phyloP scores from a whole-genome alignment of 2,888 invertebrate species.

The Polydrusus pterygomalis region DNA sequence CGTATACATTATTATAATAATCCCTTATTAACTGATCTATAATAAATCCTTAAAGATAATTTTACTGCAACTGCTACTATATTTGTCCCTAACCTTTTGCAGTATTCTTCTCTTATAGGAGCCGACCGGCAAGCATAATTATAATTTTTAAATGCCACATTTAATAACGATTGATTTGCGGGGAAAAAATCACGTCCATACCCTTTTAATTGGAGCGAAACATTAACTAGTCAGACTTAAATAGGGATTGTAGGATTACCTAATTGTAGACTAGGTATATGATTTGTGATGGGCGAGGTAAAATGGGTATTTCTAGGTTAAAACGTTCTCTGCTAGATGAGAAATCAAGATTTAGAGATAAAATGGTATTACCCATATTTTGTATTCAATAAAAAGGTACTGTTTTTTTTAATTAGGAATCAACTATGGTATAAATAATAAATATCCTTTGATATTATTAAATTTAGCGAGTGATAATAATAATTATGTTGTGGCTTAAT shows the following conservation, averaged over 20 bases:
- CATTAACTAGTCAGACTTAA: constrained; percentile 12
- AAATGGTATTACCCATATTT: too few relatives aligned
- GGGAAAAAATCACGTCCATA: constrained; percentile 30
- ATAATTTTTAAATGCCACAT: constrained; percentile 63
- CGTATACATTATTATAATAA: constrained; percentile 37
- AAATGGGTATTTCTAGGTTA: constrained; percentile 29
- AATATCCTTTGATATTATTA: too few relatives aligned
- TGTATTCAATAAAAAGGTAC: not conserved
- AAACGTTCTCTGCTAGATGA: constrained; percentile 3
- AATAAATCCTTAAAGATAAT: constrained; percentile 39
- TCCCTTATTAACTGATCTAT: constrained; percentile 41
- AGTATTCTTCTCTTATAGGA: constrained; percentile 36
- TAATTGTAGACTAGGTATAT: constrained; percentile 36
- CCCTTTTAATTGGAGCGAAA: constrained; percentile 46
- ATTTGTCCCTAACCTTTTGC: constrained; percentile 53
- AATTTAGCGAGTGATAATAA: too few relatives aligned
- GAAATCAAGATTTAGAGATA: too few relatives aligned
- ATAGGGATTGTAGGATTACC: constrained; percentile 31
- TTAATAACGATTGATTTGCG: constrained; percentile 55
- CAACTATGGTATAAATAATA: not conserved
- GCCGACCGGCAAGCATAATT: constrained; percentile 56
- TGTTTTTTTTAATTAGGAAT: too few relatives aligned
- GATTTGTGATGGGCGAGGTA: constrained; percentile 44
- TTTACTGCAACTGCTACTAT: constrained; percentile 46
- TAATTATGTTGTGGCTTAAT: too few relatives aligned